Percentiles rank a stretch among this genome's conserved stretches.
Evolutionary conservation across 2,888 invertebrate genomes (phyloP).

Genomic region (Lampropteryx suffumata): DNA sequence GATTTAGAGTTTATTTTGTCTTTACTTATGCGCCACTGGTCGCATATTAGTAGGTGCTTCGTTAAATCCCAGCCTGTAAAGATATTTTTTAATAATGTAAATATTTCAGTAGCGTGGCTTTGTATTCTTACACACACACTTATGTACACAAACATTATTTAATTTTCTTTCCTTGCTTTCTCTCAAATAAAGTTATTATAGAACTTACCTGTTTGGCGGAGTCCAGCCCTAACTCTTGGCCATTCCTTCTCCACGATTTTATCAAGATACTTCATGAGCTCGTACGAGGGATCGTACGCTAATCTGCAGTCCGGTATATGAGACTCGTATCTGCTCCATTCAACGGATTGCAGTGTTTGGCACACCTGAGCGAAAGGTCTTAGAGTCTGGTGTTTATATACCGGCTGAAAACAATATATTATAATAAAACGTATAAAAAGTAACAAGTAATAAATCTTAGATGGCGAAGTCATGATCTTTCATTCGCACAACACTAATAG

Average conservation of each 20-base stretch:
- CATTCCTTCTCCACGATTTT: slow-evolving; percentile 77
- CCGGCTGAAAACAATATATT: slow-evolving; percentile 40
- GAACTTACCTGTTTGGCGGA: slow-evolving; percentile 59
- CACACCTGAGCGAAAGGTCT: slow-evolving; percentile 56
- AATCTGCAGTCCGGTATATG: slow-evolving; percentile 31
- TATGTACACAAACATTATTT: too few relatives aligned
- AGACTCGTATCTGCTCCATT: slow-evolving; percentile 49
- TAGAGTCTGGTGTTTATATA: slow-evolving; percentile 36
- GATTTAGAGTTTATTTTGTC: not conserved
- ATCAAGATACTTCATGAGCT: slow-evolving; percentile 67
- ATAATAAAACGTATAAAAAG: too few relatives aligned
- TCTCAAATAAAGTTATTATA: too few relatives aligned
- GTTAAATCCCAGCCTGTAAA: slow-evolving; percentile 83
- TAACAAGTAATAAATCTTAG: too few relatives aligned
- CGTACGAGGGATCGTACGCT: slow-evolving; percentile 54
- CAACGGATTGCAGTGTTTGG: slow-evolving; percentile 46
- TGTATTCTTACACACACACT: too few relatives aligned
- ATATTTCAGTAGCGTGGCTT: too few relatives aligned
- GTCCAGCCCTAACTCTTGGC: slow-evolving; percentile 61
- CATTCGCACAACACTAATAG: too few relatives aligned
- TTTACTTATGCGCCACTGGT: slow-evolving; percentile 78
- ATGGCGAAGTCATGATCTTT: too few relatives aligned
- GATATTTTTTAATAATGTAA: too few relatives aligned
- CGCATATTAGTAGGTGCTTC: slow-evolving; percentile 81
- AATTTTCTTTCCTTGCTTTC: too few relatives aligned